Conservation (phyloP, 30 jellyfish, hydroid and myxozoan genomes). For the Aurelia sp. region DNA sequence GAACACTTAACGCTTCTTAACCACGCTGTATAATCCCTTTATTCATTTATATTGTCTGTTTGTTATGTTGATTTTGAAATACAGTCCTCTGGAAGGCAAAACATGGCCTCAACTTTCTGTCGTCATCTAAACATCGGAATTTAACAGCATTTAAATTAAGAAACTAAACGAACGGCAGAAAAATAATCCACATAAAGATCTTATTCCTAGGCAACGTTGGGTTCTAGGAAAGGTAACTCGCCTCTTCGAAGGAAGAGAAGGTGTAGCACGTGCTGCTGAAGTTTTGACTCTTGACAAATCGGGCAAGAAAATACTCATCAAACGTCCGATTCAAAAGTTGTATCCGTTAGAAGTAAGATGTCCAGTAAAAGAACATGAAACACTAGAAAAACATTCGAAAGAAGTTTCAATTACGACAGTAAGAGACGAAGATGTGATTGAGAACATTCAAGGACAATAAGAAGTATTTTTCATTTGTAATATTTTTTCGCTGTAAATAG, state of each 20-base stretch:
- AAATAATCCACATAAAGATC: too few species aligned
- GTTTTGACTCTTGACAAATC: not conserved
- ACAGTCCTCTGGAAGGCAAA: too few species aligned
- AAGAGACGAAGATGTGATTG: not conserved
- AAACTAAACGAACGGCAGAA: too few species aligned
- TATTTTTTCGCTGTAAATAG: not conserved
- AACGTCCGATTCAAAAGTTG: slow-evolving; percentile 8
- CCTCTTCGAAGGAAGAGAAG: slow-evolving; percentile 20
- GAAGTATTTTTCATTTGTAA: not conserved
- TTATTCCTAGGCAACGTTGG: slow-evolving; percentile 5
- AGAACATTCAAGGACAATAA: not conserved
- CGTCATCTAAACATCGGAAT: too few species aligned
- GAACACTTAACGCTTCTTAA: too few species aligned
- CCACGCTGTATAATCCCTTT: too few species aligned
- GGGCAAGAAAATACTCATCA: not conserved
- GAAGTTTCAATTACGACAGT: not conserved
- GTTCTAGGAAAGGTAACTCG: slow-evolving; percentile 3
- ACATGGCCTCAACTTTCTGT: too few species aligned
- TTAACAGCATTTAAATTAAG: too few species aligned
- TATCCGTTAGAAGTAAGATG: not conserved
- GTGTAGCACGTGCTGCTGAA: slow-evolving; percentile 3
- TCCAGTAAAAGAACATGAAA: not conserved
- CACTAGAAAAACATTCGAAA: not conserved
- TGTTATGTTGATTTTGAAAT: too few species aligned
- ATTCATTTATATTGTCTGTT: too few species aligned